Percentiles rank a stretch among this genome's conserved stretches.
These are phyloP conservation scores for Mus minutoides DNA, from an alignment of 2,797 vertebrate species.

Conservation along the genomic window DNA sequence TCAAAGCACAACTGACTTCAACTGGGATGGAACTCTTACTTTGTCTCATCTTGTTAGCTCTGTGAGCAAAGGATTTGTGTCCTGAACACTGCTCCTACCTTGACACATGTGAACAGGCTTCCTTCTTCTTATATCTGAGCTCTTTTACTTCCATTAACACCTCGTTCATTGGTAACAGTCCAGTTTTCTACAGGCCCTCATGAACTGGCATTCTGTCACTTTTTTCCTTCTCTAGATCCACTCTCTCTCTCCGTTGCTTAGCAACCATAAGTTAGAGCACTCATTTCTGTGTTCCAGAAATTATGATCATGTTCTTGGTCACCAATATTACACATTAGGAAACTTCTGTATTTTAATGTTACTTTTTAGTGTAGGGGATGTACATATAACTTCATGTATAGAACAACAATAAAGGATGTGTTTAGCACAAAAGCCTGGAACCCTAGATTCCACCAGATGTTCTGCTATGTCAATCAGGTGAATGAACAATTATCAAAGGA, in stretches of 20 bases:
- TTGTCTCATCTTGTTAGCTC: background rate
- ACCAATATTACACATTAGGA: background rate
- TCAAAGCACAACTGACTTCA: background rate
- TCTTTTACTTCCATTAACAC: background rate
- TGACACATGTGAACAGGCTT: background rate
- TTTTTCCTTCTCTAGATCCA: background rate
- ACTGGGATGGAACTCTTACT: accelerated
- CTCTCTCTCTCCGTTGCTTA: background rate
- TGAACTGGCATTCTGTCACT: background rate
- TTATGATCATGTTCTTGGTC: background rate
- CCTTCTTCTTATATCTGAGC: background rate
- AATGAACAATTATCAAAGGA: background rate
- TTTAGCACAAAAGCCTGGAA: background rate
- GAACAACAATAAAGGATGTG: background rate
- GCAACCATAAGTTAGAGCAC: background rate
- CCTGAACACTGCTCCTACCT: background rate
- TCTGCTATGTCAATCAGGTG: background rate
- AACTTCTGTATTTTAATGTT: background rate
- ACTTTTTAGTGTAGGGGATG: background rate
- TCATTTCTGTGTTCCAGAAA: background rate
- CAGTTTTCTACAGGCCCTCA: background rate
- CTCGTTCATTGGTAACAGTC: background rate
- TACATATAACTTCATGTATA: background rate
- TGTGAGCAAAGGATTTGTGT: background rate
- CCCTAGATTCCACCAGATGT: background rate